phyloP scores from a whole-genome alignment of 2,888 invertebrate species.

The Noctua fimbriata region DNA sequence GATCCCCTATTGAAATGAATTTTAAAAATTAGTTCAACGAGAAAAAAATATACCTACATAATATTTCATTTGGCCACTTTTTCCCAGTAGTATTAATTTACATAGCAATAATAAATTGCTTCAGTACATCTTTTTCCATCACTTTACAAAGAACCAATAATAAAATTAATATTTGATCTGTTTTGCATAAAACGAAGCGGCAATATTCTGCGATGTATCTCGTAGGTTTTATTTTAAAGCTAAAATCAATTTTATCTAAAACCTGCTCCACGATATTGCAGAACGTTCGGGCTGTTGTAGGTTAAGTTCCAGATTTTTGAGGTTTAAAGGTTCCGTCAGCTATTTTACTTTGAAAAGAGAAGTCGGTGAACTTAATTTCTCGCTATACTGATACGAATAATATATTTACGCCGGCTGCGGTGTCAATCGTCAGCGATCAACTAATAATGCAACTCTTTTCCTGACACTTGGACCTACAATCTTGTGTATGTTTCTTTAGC shows the following conservation, averaged over 20 bases:
- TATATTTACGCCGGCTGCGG: not conserved
- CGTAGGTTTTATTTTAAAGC: constrained; percentile 54
- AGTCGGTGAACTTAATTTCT: not conserved
- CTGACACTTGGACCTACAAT: not conserved
- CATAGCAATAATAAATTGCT: not conserved
- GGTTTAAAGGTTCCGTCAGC: constrained; percentile 42
- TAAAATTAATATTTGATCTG: constrained; percentile 16
- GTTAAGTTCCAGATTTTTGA: constrained; percentile 19
- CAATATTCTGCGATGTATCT: constrained; percentile 40
- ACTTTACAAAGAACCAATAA: constrained; percentile 7
- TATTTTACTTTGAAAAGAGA: constrained; percentile 5
- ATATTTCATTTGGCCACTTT: not conserved
- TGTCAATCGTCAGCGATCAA: not conserved
- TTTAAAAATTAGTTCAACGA: no score
- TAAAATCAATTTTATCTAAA: constrained; percentile 65
- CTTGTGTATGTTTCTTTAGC: not conserved
- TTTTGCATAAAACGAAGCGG: constrained; percentile 28
- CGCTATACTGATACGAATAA: not conserved
- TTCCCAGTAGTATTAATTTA: not conserved
- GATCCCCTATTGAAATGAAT: no score
- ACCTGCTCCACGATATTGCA: constrained; percentile 57
- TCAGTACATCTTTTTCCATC: not conserved
- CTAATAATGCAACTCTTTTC: not conserved
- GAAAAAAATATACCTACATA: no score
- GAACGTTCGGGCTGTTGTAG: constrained; percentile 36